Conservation (phyloP, 2,888 invertebrate genomes). For the Drosophila niveifrons region DNA sequence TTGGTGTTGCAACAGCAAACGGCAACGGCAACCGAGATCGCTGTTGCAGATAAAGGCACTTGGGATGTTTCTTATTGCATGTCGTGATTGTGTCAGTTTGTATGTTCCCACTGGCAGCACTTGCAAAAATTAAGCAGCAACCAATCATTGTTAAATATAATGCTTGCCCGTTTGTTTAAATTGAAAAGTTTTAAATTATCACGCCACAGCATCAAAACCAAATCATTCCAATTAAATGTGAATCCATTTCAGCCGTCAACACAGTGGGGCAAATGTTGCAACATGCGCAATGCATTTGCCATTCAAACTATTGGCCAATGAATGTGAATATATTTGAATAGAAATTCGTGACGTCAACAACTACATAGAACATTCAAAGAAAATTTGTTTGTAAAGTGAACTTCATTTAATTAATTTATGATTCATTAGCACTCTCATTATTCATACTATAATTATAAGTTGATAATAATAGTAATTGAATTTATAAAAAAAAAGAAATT, state of each 20-base stretch:
- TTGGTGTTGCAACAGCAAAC: constrained; percentile 12
- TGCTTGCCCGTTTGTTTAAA: constrained; percentile 73
- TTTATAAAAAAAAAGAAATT: no score
- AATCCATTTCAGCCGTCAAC: constrained; percentile 79
- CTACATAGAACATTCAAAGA: no score
- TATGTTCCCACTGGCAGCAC: constrained; percentile 73
- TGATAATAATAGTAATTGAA: no score
- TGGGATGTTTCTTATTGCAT: constrained; percentile 78
- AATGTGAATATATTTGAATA: neutral
- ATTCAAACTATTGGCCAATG: neutral
- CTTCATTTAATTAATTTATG: no score
- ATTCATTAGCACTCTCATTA: no score
- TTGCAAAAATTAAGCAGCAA: constrained; percentile 82
- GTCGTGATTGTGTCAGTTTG: constrained; percentile 81
- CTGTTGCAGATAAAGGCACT: constrained; percentile 64
- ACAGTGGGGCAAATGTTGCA: constrained; percentile 7
- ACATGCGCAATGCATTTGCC: neutral
- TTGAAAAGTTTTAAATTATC: constrained; percentile 79
- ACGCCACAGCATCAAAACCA: constrained; percentile 70
- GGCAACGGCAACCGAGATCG: constrained; percentile 60
- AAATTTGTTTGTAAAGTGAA: no score
- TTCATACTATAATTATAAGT: no score
- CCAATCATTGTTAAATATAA: constrained; percentile 80
- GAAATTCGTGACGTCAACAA: no score
- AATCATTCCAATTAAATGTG: constrained; percentile 85